These are phyloP conservation scores for Paragorgia papillata DNA, from an alignment of 92 coral and sea anemone genomes.

Conservation along the genomic window DNA sequence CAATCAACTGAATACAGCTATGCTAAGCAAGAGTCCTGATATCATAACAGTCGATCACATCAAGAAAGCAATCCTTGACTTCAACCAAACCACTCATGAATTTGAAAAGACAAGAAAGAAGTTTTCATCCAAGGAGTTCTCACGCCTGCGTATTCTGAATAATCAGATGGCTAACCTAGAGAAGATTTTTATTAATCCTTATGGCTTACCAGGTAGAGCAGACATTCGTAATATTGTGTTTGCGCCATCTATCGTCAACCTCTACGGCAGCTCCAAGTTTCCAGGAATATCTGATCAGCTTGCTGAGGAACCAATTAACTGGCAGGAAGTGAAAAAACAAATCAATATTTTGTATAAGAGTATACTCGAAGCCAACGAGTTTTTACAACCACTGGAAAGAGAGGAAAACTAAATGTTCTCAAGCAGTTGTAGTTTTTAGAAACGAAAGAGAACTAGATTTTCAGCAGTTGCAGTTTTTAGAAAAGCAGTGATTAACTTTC, in stretches of 20 bases:
- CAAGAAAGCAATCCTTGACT: conserved; percentile 56
- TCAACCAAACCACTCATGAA: conserved; percentile 55
- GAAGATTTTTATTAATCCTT: conserved; percentile 69
- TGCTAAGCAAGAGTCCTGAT: conserved; percentile 4
- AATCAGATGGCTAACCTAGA: conserved; percentile 71
- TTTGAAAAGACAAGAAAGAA: conserved; percentile 33
- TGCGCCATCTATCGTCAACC: conserved; percentile 64
- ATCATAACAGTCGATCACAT: conserved; percentile 46
- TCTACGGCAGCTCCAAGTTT: conserved; percentile 71
- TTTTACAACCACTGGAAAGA: conserved; percentile 17
- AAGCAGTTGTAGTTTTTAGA: too few relatives aligned
- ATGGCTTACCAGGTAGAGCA: conserved; percentile 71
- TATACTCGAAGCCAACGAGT: conserved; percentile 17
- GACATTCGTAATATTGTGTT: conserved; percentile 67
- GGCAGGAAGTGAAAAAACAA: conserved; percentile 70
- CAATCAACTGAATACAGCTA: conserved; percentile 8
- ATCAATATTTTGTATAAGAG: conserved; percentile 46
- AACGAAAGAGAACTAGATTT: too few relatives aligned
- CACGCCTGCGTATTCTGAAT: conserved; percentile 60
- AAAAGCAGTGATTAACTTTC: too few relatives aligned
- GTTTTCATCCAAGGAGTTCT: conserved; percentile 35
- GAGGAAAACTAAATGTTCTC: neutral
- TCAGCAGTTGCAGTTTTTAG: too few relatives aligned
- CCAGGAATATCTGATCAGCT: conserved; percentile 73
- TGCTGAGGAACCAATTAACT: conserved; percentile 53